A percentile compares a stretch with the other conserved stretches of the same genome.
These are phyloP conservation scores for Acheta domesticus DNA, from an alignment of 2,888 invertebrate species.

Conservation along the genomic window DNA sequence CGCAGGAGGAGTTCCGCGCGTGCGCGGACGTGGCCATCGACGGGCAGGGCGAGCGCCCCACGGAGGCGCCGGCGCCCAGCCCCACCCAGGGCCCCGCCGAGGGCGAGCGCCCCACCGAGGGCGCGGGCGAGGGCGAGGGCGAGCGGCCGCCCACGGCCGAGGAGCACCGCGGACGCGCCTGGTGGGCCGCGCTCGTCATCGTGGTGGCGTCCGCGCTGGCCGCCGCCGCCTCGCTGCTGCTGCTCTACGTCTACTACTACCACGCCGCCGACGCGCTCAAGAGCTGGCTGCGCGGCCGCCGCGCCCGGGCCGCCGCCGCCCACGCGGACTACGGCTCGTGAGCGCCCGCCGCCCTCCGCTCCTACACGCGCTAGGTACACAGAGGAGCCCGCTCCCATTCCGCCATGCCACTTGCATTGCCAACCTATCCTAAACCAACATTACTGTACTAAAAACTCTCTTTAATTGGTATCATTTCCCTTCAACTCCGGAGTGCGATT, in stretches of 20 bases:
- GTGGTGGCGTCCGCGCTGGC: conserved; percentile 64
- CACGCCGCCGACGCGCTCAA: conserved; percentile 63
- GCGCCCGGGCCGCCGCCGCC: neutral
- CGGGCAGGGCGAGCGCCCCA: conserved; percentile 49
- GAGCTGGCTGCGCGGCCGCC: conserved; percentile 25
- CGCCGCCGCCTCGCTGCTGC: conserved; percentile 61
- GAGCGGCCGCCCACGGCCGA: conserved; percentile 33
- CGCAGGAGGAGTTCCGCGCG: conserved; percentile 83
- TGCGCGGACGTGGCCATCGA: conserved; percentile 78
- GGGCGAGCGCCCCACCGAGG: conserved; percentile 44
- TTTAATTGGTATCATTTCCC: too few species aligned
- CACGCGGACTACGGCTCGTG: too few species aligned
- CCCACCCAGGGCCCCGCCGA: conserved; percentile 50
- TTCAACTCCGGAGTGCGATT: too few species aligned
- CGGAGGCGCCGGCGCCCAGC: conserved; percentile 45
- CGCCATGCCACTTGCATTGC: too few species aligned
- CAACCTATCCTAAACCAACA: too few species aligned
- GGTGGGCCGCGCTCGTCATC: conserved; percentile 51
- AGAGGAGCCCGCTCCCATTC: too few species aligned
- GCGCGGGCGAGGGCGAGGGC: conserved; percentile 41
- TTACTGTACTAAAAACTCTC: too few species aligned
- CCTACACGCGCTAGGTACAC: too few species aligned
- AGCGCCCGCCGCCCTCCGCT: too few species aligned
- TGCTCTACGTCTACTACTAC: conserved; percentile 72
- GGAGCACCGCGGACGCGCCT: conserved; percentile 4